Evolutionary conservation across 2,797 vertebrate genomes (phyloP), one percentile per base, ranked within the genome.

Genomic region (Paratrypauchen microcephalus): DNA sequence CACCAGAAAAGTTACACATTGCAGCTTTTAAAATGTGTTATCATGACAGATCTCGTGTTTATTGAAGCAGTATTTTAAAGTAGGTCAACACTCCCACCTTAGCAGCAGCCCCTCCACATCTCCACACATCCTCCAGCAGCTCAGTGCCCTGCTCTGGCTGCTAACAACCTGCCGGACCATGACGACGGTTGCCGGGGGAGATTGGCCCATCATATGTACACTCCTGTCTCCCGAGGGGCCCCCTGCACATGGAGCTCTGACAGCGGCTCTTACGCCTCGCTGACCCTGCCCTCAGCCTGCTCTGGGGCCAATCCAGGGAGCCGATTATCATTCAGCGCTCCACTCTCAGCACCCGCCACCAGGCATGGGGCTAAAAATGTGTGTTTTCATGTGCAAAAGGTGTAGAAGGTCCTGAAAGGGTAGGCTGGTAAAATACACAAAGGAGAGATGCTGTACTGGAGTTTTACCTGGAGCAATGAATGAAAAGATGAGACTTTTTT

Each of bases 241-340:
- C 70, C 15, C 48, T 69, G 59, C 77, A 84, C 81, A 80, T 77
- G 81, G 79, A 50, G 71, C 71, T 65, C 72, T 76, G 85, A 86
- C 85, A 83, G 77, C 69, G 82, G 74, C 73, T 57, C 82, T 83
- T 86, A 73, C 63, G 71, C 84, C 78, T 88, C 77, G 69, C 5
- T 84, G 87, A 85, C 78, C 78, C 54, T 26, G 78, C 80, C 75
- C 23, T 60, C 55, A 61, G 63, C 69, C 21, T 69, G 72, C 84
- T 85, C 74, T 48, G 61, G 70, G 83, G 75, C 66, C 55, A 13
- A 52, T 16, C 59, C 69, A 66, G 70, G 68, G 71, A 45, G 59
- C 69, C 76, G 81, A 85, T 82, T 78, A 87, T 85, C 73, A 81
- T 86, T 78, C 80, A 70, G 70, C 70, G 73, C 79, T 62, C 23